Base-by-base conservation (phyloP, 1,140 invertebrate species). In the Lamellibrachia luymesi region DNA sequence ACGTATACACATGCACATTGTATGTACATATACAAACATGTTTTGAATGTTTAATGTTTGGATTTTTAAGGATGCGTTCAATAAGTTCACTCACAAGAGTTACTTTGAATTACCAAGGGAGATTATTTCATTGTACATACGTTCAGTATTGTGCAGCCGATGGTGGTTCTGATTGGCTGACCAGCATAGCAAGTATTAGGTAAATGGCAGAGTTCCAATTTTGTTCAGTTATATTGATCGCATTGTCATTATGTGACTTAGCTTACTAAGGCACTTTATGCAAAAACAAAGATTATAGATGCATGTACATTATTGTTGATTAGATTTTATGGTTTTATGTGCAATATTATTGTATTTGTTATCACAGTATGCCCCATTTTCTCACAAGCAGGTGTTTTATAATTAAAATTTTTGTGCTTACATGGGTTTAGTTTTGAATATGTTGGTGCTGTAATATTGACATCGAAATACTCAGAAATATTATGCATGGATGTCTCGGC, bases 91-190 rank as follows among this genome's bases (percentile, higher is more conserved):
- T 80, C 64, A 22, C 1, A 80, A 80, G 64, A 80, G 64, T 22
- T 80, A 22, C 64, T 80, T 80, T 80, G 64, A 80, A 80, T 80
- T 80, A 80, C 64, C 64, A 80, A 80, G 64, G 64, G 64, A 80
- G 64, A 80, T 80, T 80, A 80, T 80, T 80, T 80, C 64, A 80
- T 80, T 80, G 64, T 80, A 80, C 64, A 80, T 80, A 80, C 25
- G 64, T 80, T 80, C 64, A 80, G 64, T 80, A 80, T 80, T 80
- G 64, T 80, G 64, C 64, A 80, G 64, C 64, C 64, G 25, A 17
- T 22, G 13, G 25, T 4, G 13, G 64, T 80, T 80, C 64, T 17
- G 64, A 80, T 22, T 80, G 64, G 64, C 64, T 80, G 64, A 80
- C 25, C 8, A 80, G 13, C 25, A 22, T 80, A 80, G 64, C 64